These are phyloP conservation scores for Symphodus melops DNA, from an alignment of 2,113 vertebrate genomes.

Conservation along the genomic window DNA sequence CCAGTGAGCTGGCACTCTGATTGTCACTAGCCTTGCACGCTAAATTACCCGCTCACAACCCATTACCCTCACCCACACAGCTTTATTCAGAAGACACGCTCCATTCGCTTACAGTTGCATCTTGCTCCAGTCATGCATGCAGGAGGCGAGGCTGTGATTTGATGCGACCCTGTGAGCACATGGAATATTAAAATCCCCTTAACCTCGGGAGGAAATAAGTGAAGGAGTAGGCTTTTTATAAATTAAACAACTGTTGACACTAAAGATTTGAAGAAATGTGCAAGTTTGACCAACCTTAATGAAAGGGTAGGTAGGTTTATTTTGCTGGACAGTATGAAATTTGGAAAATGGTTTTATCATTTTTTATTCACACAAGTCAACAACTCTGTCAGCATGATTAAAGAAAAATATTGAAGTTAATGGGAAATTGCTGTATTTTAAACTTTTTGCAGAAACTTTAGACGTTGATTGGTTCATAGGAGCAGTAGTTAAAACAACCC, in stretches of 20 bases:
- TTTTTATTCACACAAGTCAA: too few species aligned
- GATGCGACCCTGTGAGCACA: constrained; percentile 15
- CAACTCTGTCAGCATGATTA: too few species aligned
- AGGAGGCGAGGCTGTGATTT: constrained; percentile 26
- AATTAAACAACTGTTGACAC: constrained; percentile 8
- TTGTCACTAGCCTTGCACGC: constrained; percentile 33
- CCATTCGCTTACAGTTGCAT: constrained; percentile 27
- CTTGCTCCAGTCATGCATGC: constrained; percentile 38
- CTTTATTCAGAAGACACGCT: constrained; percentile 41
- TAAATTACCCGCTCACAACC: constrained; percentile 58
- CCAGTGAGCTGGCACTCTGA: constrained; percentile 28
- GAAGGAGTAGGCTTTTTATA: not conserved
- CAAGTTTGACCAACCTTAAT: not conserved
- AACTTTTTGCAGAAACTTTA: too few species aligned
- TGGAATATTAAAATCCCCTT: constrained; percentile 22
- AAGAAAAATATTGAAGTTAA: too few species aligned
- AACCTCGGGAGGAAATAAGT: not conserved
- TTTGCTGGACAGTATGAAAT: too few species aligned
- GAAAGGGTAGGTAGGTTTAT: not conserved
- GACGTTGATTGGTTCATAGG: too few species aligned
- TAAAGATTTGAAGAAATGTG: not conserved
- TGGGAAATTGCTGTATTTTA: too few species aligned
- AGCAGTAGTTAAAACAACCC: too few species aligned
- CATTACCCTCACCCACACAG: constrained; percentile 50
- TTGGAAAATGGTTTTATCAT: too few species aligned